phyloP scores from a whole-genome alignment of 1,140 invertebrate species.

The Pseudachorutes palmiensis region DNA sequence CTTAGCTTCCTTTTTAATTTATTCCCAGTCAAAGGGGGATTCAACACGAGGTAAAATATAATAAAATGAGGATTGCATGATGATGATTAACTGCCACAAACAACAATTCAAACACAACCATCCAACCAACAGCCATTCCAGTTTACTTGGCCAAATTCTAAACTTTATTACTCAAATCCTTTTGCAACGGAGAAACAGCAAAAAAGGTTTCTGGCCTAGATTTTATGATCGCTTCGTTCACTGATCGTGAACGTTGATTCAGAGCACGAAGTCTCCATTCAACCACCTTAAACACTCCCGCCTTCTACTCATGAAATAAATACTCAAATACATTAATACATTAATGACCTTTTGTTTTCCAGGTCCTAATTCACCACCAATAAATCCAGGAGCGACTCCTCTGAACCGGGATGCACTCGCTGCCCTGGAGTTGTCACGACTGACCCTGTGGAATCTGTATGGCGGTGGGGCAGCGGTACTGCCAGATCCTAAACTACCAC shows the following conservation, averaged over 20 bases:
- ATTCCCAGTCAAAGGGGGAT: neutral
- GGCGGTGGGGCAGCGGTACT: conserved; percentile 54
- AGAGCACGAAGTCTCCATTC: too few relatives aligned
- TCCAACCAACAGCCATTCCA: too few relatives aligned
- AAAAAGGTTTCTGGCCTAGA: too few relatives aligned
- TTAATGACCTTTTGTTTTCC: neutral
- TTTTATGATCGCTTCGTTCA: too few relatives aligned
- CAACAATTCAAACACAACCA: too few relatives aligned
- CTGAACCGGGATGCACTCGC: conserved; percentile 50
- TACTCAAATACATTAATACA: neutral
- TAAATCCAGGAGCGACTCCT: conserved; percentile 47
- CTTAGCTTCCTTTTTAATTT: neutral
- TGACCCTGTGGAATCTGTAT: conserved; percentile 73
- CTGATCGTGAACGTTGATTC: neutral
- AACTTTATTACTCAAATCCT: too few relatives aligned
- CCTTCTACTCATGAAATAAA: neutral
- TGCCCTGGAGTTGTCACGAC: conserved; percentile 61
- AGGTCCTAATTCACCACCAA: conserved; percentile 52
- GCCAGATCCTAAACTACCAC: conserved; percentile 23
- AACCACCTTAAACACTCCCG: neutral
- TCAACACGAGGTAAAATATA: neutral
- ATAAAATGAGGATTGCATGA: conserved; percentile 3
- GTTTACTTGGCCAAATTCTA: too few relatives aligned
- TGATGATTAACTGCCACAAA: too few relatives aligned
- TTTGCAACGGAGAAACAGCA: too few relatives aligned